phyloP scores from a whole-genome alignment of 2,797 vertebrate genomes.

The Eutrigla gurnardus region DNA sequence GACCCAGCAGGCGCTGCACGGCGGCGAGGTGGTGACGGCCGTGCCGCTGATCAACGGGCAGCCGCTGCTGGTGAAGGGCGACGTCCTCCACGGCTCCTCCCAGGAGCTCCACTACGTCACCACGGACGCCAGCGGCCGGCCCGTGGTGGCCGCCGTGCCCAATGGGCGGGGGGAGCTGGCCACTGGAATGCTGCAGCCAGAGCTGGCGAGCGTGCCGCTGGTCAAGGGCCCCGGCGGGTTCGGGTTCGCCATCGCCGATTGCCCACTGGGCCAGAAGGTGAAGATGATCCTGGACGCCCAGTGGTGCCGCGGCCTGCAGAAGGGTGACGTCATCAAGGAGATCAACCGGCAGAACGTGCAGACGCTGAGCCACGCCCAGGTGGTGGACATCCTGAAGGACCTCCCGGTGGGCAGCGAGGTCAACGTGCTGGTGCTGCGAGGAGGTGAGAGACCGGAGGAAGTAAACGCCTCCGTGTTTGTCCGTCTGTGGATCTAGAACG shows the following conservation, averaged over 20 bases:
- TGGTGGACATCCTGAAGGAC: constrained; percentile 98
- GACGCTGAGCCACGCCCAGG: constrained; percentile 92
- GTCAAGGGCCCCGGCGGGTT: constrained; percentile 97
- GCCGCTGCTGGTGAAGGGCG: constrained; percentile 87
- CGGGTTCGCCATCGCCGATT: constrained; percentile 98
- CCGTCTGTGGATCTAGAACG: neutral
- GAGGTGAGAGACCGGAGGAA: constrained; percentile 84
- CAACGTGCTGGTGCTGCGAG: constrained; percentile 92
- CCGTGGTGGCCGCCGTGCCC: constrained; percentile 81
- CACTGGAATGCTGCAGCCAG: constrained; percentile 84
- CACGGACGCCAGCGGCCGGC: constrained; percentile 80
- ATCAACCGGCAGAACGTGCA: constrained; percentile 97
- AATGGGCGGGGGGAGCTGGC: constrained; percentile 79
- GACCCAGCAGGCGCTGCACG: constrained; percentile 66
- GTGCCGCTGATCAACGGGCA: constrained; percentile 86
- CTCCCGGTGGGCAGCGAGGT: constrained; percentile 94
- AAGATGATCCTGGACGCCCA: constrained; percentile 99
- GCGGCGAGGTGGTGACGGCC: constrained; percentile 88
- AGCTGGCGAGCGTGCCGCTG: constrained; percentile 92
- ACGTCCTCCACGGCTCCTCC: constrained; percentile 84
- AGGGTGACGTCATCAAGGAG: constrained; percentile 97
- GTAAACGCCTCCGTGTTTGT: neutral
- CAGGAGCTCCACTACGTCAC: constrained; percentile 89
- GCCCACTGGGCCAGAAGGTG: constrained; percentile 96
- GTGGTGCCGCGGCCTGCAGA: constrained; percentile 96